Conservation (phyloP, 2,113 vertebrate species). For the Oplegnathus fasciatus region DNA sequence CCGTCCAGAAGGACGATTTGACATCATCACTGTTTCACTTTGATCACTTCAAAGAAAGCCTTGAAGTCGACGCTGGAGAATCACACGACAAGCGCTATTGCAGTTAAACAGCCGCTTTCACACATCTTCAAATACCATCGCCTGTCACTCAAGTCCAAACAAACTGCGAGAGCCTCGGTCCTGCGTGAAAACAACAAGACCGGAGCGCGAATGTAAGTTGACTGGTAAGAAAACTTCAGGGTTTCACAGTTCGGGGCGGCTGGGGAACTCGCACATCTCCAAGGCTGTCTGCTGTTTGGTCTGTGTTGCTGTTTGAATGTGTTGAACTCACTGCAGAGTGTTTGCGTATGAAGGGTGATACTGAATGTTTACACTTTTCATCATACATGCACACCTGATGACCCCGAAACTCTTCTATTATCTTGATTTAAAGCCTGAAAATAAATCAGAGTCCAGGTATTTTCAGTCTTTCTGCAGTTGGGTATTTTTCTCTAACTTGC, state of each 20-base stretch:
- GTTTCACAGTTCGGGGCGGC: neutral
- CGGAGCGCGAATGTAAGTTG: neutral
- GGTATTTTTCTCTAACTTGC: neutral
- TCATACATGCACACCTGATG: neutral
- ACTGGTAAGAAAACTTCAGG: neutral
- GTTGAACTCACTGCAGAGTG: neutral
- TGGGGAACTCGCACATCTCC: neutral
- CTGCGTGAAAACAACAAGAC: slow-evolving; percentile 17
- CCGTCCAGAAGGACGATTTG: slow-evolving; percentile 39
- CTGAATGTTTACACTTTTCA: neutral
- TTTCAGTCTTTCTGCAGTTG: neutral
- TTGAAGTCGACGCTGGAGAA: slow-evolving; percentile 54
- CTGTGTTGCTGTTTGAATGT: neutral
- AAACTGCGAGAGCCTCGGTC: neutral
- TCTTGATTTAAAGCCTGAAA: neutral
- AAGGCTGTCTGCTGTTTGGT: neutral
- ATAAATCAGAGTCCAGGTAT: neutral
- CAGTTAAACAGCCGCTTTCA: slow-evolving; percentile 20
- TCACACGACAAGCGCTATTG: slow-evolving; percentile 27
- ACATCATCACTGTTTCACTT: slow-evolving; percentile 64
- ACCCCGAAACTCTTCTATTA: neutral
- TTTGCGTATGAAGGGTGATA: neutral
- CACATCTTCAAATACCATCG: slow-evolving; percentile 22
- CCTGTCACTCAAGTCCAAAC: slow-evolving; percentile 53
- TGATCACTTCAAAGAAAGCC: slow-evolving; percentile 68